Percentiles rank a stretch among this genome's conserved stretches.
Conservation (phyloP, 23 tunicate species). For the Aplidium turbinatum region DNA sequence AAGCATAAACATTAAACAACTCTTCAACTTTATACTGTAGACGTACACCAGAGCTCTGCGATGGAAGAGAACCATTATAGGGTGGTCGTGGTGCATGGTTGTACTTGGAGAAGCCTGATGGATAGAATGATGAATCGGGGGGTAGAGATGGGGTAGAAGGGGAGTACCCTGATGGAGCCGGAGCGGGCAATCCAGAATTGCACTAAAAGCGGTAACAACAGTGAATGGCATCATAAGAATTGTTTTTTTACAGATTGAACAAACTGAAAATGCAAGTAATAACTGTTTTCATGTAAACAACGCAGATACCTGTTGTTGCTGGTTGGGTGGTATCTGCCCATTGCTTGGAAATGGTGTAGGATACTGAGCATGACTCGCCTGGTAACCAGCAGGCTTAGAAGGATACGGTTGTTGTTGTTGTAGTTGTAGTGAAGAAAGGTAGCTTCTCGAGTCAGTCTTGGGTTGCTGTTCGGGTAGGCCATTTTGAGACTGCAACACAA, state of each 20-base stretch:
- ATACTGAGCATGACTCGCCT: constrained; percentile 5
- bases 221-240: background rate
- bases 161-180: constrained; percentile 27
- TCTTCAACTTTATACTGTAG: too few relatives aligned
- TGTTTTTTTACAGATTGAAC: too few relatives aligned
- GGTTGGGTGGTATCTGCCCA: constrained; percentile 7
- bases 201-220: constrained; percentile 5
- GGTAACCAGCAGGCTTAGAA: background rate
- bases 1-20: too few relatives aligned
- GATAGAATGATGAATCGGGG: too few relatives aligned
- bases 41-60: too few relatives aligned
- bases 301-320: background rate
- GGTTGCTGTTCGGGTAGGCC: background rate
- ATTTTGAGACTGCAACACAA: background rate
- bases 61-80: too few relatives aligned
- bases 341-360: background rate
- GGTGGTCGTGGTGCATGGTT: too few relatives aligned
- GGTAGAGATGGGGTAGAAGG: too few relatives aligned
- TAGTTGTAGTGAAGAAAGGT: constrained; percentile 3
- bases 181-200: constrained; percentile 39
- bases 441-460: background rate
- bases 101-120: too few relatives aligned
- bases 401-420: background rate
- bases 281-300: background rate
- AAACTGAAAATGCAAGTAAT: background rate